phyloP scores from a whole-genome alignment of 2,888 invertebrate species.

The Seladonia tumulorum region DNA sequence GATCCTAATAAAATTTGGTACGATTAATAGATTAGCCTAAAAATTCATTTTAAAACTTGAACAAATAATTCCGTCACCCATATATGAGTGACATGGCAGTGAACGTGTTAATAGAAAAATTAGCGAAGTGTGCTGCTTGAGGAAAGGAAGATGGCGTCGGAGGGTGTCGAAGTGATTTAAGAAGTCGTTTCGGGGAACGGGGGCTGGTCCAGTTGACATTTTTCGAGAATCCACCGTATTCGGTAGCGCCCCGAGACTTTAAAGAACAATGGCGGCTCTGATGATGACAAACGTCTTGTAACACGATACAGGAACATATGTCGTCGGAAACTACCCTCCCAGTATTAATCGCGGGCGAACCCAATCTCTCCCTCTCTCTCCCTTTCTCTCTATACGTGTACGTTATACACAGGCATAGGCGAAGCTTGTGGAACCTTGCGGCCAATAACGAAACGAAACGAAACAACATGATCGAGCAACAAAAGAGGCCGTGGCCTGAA shows the following conservation, averaged over 20 bases:
- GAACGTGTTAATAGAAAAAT: neutral
- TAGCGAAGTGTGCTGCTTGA: neutral
- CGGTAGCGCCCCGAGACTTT: constrained; percentile 71
- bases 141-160: neutral
- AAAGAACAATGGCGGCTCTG: constrained; percentile 81
- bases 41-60: too few relatives aligned
- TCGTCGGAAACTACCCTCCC: constrained; percentile 74
- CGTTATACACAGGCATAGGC: constrained; percentile 47
- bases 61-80: too few relatives aligned
- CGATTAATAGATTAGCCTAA: too few relatives aligned
- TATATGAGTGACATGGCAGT: too few relatives aligned
- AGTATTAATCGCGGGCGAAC: constrained; percentile 67
- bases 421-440: constrained; percentile 71
- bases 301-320: constrained; percentile 82
- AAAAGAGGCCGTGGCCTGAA: constrained; percentile 77
- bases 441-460: constrained; percentile 78
- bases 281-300: constrained; percentile 84
- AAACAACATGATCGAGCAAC: constrained; percentile 76
- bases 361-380: neutral
- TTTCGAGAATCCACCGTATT: constrained; percentile 67
- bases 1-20: too few relatives aligned
- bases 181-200: constrained; percentile 39
- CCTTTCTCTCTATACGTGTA: constrained; percentile 42
- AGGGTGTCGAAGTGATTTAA: neutral
- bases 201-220: constrained; percentile 63